A percentile compares a stretch with the other conserved stretches of the same genome.
Conservation (phyloP, 2,113 vertebrate genomes). For the Chamaea fasciata region DNA sequence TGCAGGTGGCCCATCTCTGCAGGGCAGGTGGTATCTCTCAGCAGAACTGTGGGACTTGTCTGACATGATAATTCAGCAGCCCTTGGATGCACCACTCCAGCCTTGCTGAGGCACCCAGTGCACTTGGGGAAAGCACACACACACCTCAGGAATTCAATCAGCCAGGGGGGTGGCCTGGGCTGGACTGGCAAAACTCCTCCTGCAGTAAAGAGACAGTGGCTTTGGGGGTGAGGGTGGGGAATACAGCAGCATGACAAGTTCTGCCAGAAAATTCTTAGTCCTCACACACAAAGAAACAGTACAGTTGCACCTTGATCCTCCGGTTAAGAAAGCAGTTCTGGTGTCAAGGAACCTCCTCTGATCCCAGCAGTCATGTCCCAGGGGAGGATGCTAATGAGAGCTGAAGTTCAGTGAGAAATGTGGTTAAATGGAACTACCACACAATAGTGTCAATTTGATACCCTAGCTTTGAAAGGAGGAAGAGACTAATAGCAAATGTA, state of each 20-base stretch:
- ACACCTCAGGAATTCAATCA: accelerated
- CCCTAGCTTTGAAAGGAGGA: neutral
- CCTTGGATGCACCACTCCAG: neutral
- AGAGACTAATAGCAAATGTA: neutral
- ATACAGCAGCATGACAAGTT: neutral
- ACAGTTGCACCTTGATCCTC: neutral
- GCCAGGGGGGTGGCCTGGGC: neutral
- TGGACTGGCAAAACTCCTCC: neutral
- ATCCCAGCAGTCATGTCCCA: neutral
- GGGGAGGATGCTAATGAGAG: neutral
- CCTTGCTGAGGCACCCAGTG: neutral
- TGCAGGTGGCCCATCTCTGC: neutral
- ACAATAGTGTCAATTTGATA: accelerated
- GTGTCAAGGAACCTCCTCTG: neutral
- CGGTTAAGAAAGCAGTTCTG: neutral
- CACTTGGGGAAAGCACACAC: neutral
- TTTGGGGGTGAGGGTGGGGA: neutral
- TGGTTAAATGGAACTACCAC: neutral
- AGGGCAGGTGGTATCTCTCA: neutral
- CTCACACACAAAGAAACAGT: neutral
- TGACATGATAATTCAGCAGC: neutral
- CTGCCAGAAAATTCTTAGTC: neutral
- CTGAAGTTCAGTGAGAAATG: neutral
- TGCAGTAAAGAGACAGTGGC: neutral
- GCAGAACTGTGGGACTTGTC: neutral